A percentile compares a stretch with the other conserved stretches of the same genome.
These are phyloP conservation scores for Dermatemys mawii DNA, from an alignment of 2,113 vertebrate species.

Conservation along the genomic window DNA sequence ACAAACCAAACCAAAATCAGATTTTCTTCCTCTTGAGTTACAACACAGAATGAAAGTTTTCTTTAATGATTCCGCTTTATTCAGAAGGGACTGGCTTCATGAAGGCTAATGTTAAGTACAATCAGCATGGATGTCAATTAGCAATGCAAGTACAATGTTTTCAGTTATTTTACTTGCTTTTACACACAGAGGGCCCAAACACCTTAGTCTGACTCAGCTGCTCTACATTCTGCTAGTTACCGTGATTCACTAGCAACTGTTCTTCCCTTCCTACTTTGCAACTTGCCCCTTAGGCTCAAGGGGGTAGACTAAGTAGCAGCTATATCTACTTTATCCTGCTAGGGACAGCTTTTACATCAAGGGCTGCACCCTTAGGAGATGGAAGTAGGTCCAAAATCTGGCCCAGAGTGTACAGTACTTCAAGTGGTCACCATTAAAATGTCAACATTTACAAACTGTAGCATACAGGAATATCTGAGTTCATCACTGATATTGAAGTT, in stretches of 20 bases:
- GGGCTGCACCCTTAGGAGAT: background rate
- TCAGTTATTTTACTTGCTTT: background rate
- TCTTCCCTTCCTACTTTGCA: background rate
- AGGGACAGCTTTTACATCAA: background rate
- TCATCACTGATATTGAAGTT: background rate
- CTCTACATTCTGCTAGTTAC: background rate
- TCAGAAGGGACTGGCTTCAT: background rate
- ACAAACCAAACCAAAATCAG: background rate
- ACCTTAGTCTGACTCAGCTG: rapidly evolving
- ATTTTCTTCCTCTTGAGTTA: background rate
- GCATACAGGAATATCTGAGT: background rate
- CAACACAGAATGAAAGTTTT: background rate
- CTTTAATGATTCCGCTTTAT: background rate
- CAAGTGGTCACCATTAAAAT: background rate
- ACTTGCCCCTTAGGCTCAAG: background rate
- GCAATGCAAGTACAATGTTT: background rate
- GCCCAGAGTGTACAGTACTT: background rate
- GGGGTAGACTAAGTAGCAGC: background rate
- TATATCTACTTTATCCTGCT: background rate
- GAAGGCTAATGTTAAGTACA: background rate
- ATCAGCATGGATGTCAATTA: background rate
- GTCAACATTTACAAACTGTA: background rate
- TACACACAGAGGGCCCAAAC: background rate
- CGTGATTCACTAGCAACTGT: background rate
- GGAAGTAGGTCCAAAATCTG: background rate